Base-by-base conservation (phyloP, 2,888 invertebrate genomes). In the Ectemnius continuus region DNA sequence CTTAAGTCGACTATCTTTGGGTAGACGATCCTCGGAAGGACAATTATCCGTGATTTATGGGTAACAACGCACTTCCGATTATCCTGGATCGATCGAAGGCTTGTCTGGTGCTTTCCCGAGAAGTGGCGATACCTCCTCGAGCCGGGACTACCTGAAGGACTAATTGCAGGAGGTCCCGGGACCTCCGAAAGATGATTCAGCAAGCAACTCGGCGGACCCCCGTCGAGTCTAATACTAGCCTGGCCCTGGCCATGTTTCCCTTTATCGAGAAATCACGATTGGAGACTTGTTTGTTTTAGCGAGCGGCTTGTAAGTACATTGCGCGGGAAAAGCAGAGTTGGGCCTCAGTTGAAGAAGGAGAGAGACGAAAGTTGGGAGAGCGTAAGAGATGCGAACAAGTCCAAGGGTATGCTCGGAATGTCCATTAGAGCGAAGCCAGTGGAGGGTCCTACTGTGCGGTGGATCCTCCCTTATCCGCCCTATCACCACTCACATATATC, bases 351-450 rank as follows among this genome's bases (percentile, higher is more conserved):
- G 52, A 26, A 57, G 60, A 58, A 46, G 61, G 28, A 16, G 57
- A 60, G 56, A 67, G 2, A 2, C 63, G 68, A 11, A 36, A 36
- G 36, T 8, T 36, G 8, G 23, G 5, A 8, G 36, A 36, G 36
- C 5, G 36, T 8, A 11, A 36, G 36, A 36, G 36, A 36, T 23
- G 23, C 2, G 23, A 0, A 11, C 6, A 36, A 11, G 45, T 64
- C 36, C 23, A 36, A 26, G 56, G 68, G 76, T 71, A 76, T 70
- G 74, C 72, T 57, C 46, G 76, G 84, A 84, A 84, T 81, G 79
- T 83, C 84, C 84, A 84, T 84, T 84, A 84, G 78, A 77, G 70
- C 67, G 67, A 76, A 73, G 75, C 16, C 20, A 20, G 16, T 36
- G 36, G 36, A 36, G 36, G 36, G 36, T 36, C 36, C 36, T 36